phyloP scores from a whole-genome alignment of 2,797 vertebrate genomes.

The Babyrousa celebensis region DNA sequence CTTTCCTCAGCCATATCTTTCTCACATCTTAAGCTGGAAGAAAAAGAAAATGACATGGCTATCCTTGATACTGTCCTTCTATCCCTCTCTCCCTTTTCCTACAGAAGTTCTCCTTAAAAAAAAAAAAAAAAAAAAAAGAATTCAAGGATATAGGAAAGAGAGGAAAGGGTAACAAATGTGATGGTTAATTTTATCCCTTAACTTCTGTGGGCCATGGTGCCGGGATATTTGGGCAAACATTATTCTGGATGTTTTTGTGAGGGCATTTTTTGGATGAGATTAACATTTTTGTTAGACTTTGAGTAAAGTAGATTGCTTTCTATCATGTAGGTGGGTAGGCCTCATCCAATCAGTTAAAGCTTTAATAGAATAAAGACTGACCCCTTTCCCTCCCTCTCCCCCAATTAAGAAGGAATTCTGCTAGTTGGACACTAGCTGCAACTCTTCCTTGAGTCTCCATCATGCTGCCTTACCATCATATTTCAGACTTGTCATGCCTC shows the following conservation, averaged over 20 bases:
- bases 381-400: not conserved
- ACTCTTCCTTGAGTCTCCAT: not conserved
- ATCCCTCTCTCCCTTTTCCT: not conserved
- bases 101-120: slow-evolving; percentile 2
- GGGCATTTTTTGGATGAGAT: not conserved
- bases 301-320: not conserved
- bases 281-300: slow-evolving; percentile 29
- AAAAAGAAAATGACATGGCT: slow-evolving; percentile 31
- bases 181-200: slow-evolving; percentile 17
- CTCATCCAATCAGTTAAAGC: not conserved
- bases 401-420: not conserved
- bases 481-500: not conserved
- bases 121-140: not conserved
- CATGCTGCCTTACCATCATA: not conserved
- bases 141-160: not conserved
- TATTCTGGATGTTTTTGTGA: slow-evolving; percentile 16
- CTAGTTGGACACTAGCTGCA: not conserved
- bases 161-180: not conserved
- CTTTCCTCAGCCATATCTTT: not conserved
- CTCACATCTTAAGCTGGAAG: not conserved
- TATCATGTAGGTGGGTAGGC: not conserved
- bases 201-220: not conserved
- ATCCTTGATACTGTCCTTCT: not conserved
- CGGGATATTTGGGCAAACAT: not conserved
- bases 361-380: not conserved